phyloP scores from a whole-genome alignment of 2,888 invertebrate genomes.

The Artemia sinica region DNA sequence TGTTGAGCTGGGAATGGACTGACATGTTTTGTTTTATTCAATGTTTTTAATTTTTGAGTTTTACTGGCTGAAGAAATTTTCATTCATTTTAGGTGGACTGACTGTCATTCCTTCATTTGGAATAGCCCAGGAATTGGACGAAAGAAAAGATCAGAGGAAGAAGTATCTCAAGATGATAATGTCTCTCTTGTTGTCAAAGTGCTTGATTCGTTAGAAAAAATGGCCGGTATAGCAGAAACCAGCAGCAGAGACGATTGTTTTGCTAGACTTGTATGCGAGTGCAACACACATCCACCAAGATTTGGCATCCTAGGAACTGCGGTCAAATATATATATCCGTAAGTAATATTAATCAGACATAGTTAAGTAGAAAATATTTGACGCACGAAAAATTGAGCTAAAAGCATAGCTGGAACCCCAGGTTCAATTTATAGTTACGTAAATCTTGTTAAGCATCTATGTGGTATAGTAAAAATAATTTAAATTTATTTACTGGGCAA shows the following conservation, averaged over 20 bases:
- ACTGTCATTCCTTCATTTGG: constrained; percentile 3
- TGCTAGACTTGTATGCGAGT: background rate
- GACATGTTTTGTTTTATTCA: too few relatives aligned
- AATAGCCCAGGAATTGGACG: constrained; percentile 1
- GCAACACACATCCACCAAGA: background rate
- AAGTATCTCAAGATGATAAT: background rate
- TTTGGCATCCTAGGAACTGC: background rate
- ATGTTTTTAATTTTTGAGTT: too few relatives aligned
- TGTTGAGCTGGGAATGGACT: too few relatives aligned
- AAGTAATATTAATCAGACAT: background rate
- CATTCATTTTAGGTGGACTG: background rate
- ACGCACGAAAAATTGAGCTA: too few relatives aligned
- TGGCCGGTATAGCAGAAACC: background rate
- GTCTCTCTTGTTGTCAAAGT: background rate
- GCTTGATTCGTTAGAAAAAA: background rate
- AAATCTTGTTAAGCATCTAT: too few relatives aligned
- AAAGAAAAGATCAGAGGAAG: background rate
- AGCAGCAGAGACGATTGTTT: background rate
- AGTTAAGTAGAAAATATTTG: too few relatives aligned
- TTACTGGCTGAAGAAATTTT: background rate
- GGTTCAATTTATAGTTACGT: too few relatives aligned
- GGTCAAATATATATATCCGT: constrained; percentile 1
- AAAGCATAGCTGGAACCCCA: too few relatives aligned
- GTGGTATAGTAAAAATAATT: too few relatives aligned
- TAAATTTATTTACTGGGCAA: too few relatives aligned